Evolutionary conservation across 2,113 vertebrate species (phyloP), one percentile per base, ranked within the genome.

Genomic region (Apodemus sylvaticus): DNA sequence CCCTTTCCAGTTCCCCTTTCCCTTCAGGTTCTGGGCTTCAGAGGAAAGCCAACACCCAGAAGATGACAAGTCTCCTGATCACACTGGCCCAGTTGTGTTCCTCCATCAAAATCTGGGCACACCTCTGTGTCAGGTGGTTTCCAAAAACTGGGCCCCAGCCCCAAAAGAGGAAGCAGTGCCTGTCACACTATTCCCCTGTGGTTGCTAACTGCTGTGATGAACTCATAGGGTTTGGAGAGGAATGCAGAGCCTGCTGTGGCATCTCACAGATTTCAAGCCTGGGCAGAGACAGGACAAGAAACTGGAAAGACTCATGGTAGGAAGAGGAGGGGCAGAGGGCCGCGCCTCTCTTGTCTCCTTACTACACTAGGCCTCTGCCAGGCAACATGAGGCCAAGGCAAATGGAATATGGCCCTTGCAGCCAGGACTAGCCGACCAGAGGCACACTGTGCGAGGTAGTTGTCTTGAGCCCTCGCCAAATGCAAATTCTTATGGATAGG

Each of bases 81-180:
- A 26, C 58, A 42, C 11, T 20, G 62, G 29, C 26, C 12, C 45
- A 29, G 29, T 39, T 17, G 7, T 22, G 42, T 29, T 76, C 68
- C 45, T 83, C n/a, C 39, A 10, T 12, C 7, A 0, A 19, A 78
- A 51, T 45, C 17, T 88, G 89, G 71, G 34, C 4, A 12, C 31
- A 83, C 42, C n/a, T 48, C 42, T 11, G 0, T 0, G 0, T n/a
- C 55, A 8, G 93, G 91, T 96, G 48, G 2, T 96, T 98, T 97
- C 97, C 95, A 87, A 12, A 93, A 34, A 74, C 55, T 34, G 3
- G 90, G 93, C 60, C n/a, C 60, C 24, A 7, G 34, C 17, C 53
- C 9, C 53, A 86, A 74, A 97, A 96, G 77, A 93, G 97, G 97
- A 97, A 97, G 93, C 36, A 58, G 77, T 3, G 4, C 39, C 66